Base-by-base conservation (phyloP, 2,888 invertebrate species). In the Pinctada fucata region DNA sequence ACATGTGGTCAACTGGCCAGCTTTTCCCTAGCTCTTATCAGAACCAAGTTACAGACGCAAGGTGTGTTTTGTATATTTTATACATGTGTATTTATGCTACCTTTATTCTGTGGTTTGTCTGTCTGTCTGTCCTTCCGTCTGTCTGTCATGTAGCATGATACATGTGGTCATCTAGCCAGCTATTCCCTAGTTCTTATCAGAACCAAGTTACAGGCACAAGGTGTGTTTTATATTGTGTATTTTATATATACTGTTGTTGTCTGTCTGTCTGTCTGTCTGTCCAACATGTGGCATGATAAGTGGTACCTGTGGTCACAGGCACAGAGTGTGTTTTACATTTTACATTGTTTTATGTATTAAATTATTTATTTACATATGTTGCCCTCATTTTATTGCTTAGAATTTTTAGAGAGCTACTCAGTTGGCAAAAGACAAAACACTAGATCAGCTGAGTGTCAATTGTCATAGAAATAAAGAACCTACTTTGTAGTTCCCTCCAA, bases 1-100 rank as follows among this genome's bases (percentile, higher is more conserved):
- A 97, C 99, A 0, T 95, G 98, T 86, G 99, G 99, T 3, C 99
- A 99, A 93, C 95, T 99, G 84, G 97, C 98, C 93, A 98, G 97
- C 84, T 99, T 99, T 93, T 99, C 99, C 5, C 94, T 99, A 88
- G 98, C 99, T 76, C 94, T 99, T 83, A 96, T 99, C 82, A 94
- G 99, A 90, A 99, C 99, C 16, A 94, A 97, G 91, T 94, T 99
- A 90, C 99, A 99, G 94, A 99, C 99, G 48, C 89, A 92, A 86
- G 86, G 91, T 91, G 79, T 78, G 83, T 82, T 31, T 31, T 31
- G 31, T 31, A 31, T 31, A 31, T 31, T 31, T 31, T 31, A 31
- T 31, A 1, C 31, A 31, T 52, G 3, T 8, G 47, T 67, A 2
- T 47, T 70, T n/a, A n/a, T 70, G 13, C n/a, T 49, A 49, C 58